Evolutionary conservation across 2,888 invertebrate species (phyloP).

Genomic region (Carpatolechia fugitivella): DNA sequence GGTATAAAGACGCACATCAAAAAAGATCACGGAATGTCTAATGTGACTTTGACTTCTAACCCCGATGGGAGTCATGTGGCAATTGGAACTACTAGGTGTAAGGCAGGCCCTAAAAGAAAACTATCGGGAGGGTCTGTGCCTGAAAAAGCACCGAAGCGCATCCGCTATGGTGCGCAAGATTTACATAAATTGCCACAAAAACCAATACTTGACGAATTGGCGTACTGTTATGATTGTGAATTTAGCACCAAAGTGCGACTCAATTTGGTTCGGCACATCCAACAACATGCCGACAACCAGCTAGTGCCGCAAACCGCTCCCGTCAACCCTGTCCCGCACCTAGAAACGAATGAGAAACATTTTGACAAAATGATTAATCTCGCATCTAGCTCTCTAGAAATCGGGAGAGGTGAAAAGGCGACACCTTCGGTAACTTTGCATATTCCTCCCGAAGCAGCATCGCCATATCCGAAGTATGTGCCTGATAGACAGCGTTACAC

Average conservation of each 20-base stretch:
- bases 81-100: slow-evolving; percentile 13
- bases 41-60: slow-evolving; percentile 4
- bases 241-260: slow-evolving; percentile 84
- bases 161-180: slow-evolving; percentile 79
- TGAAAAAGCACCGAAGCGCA: slow-evolving; percentile 33
- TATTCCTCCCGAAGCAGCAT: slow-evolving; percentile 39
- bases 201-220: slow-evolving; percentile 80
- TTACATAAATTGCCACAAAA: slow-evolving; percentile 81
- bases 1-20: slow-evolving; percentile 38
- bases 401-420: slow-evolving; percentile 37
- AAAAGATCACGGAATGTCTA: slow-evolving; percentile 30
- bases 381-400: slow-evolving; percentile 82
- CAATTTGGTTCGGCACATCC: slow-evolving; percentile 86
- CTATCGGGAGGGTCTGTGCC: slow-evolving; percentile 20
- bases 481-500: slow-evolving; percentile 80
- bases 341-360: slow-evolving; percentile 87
- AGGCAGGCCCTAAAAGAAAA: slow-evolving; percentile 30
- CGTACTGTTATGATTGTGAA: slow-evolving; percentile 83
- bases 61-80: neutral
- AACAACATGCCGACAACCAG: slow-evolving; percentile 82
- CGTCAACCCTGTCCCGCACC: slow-evolving; percentile 89
- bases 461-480: slow-evolving; percentile 70
- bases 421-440: slow-evolving; percentile 21
- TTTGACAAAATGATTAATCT: slow-evolving; percentile 92
- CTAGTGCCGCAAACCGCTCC: slow-evolving; percentile 84